Conservation (phyloP, 2,888 invertebrate genomes). For the Lumbricus terrestris region DNA sequence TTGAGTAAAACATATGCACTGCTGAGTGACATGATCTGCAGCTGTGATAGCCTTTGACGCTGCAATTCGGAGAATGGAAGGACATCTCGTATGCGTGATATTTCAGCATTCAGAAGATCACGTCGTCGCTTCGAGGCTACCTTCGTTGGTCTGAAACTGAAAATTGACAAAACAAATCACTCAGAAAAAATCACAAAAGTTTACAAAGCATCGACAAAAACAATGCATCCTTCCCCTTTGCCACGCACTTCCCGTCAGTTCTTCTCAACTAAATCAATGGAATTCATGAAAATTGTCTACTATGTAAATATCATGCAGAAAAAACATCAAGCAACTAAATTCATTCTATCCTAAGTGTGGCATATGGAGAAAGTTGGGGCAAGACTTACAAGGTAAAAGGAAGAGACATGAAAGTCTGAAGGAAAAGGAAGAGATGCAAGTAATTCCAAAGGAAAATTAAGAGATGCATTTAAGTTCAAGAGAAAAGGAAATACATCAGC, state of each 20-base stretch:
- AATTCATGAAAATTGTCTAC: too few species aligned
- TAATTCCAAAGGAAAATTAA: too few species aligned
- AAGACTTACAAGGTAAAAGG: too few species aligned
- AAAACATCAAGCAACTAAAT: not conserved
- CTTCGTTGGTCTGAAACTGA: slow-evolving; percentile 26
- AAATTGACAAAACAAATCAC: not conserved
- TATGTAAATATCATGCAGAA: not conserved
- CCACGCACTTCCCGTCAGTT: not conserved
- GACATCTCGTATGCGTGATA: slow-evolving; percentile 20
- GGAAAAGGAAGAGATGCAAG: too few species aligned
- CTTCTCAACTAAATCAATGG: too few species aligned
- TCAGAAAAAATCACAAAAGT: not conserved
- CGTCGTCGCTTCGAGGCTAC: slow-evolving; percentile 29
- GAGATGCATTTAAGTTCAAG: too few species aligned
- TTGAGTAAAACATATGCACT: slow-evolving; percentile 25
- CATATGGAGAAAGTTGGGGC: too few species aligned
- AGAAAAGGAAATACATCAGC: too few species aligned
- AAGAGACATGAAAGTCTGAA: too few species aligned
- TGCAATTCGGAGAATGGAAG: slow-evolving; percentile 26
- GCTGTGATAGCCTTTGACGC: slow-evolving; percentile 25
- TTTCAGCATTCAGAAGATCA: slow-evolving; percentile 24
- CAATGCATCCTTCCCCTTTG: not conserved
- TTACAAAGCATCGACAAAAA: not conserved
- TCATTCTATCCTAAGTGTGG: not conserved
- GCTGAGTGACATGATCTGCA: slow-evolving; percentile 29